Evolutionary conservation across 1,140 invertebrate species (phyloP).

Genomic region (Hypothenemus hampei): DNA sequence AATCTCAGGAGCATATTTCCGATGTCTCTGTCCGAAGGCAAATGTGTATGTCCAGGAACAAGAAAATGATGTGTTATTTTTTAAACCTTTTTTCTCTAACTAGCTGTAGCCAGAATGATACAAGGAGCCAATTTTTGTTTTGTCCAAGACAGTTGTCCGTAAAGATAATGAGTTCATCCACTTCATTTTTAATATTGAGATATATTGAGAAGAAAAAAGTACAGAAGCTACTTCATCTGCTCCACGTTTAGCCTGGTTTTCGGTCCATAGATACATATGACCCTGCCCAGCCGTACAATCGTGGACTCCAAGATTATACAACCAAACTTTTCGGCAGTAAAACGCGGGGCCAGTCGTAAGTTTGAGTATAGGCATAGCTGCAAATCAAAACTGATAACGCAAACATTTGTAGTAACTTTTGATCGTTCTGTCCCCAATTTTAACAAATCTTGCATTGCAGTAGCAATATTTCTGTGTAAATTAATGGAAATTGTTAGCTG

Average conservation of each 20-base stretch:
- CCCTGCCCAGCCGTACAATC: constrained; percentile 10
- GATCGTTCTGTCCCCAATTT: too few species aligned
- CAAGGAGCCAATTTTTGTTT: constrained; percentile 22
- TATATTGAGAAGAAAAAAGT: constrained; percentile 15
- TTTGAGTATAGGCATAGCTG: constrained; percentile 6
- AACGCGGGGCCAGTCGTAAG: constrained; percentile 16
- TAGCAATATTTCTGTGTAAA: background rate
- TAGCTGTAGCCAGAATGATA: background rate
- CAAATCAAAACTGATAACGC: constrained; percentile 11
- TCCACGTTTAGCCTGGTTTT: constrained; percentile 12
- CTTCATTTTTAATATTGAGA: constrained; percentile 6
- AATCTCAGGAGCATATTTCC: too few species aligned
- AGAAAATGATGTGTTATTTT: too few species aligned
- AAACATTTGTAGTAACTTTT: background rate
- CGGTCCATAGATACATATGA: constrained; percentile 18
- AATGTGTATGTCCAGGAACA: too few species aligned
- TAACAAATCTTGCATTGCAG: too few species aligned
- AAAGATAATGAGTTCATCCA: constrained; percentile 18
- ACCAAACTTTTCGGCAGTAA: constrained; percentile 14
- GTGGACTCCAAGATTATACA: constrained; percentile 21
- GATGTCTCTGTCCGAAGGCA: too few species aligned
- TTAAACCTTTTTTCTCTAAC: constrained; percentile 1
- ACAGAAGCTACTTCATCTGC: constrained; percentile 11
- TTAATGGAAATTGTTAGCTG: background rate
- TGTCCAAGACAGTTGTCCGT: constrained; percentile 27